Conservation (phyloP, 2,797 vertebrate genomes). For the Enteromius anoplus region DNA sequence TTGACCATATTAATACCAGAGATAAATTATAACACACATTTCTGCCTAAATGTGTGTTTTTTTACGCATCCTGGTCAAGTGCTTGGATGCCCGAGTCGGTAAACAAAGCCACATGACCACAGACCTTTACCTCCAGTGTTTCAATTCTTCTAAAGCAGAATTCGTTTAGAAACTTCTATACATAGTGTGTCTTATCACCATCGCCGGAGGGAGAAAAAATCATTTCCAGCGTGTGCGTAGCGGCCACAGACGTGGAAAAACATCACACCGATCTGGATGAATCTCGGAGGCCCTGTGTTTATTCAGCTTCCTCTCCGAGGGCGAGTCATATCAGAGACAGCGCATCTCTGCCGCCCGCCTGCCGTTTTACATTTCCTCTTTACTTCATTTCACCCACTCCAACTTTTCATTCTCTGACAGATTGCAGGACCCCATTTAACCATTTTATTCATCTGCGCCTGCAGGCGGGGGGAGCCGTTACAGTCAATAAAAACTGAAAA, state of each 20-base stretch:
- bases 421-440: slow-evolving; percentile 90
- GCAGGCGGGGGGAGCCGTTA: slow-evolving; percentile 86
- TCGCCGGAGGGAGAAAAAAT: slow-evolving; percentile 79
- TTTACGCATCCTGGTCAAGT: slow-evolving; percentile 42
- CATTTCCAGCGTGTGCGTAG: slow-evolving; percentile 73
- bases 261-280: slow-evolving; percentile 69
- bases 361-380: slow-evolving; percentile 81
- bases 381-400: slow-evolving; percentile 83
- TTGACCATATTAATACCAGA: slow-evolving; percentile 76
- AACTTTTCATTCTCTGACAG: slow-evolving; percentile 94
- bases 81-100: slow-evolving; percentile 48
- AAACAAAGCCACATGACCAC: neutral
- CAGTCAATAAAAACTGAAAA: slow-evolving; percentile 91
- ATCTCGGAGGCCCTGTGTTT: slow-evolving; percentile 76
- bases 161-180: slow-evolving; percentile 74
- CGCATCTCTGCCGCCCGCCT: slow-evolving; percentile 74
- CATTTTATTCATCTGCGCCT: slow-evolving; percentile 88
- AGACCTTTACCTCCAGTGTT: slow-evolving; percentile 40
- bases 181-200: slow-evolving; percentile 72
- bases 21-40: slow-evolving; percentile 77
- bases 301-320: slow-evolving; percentile 76
- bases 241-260: slow-evolving; percentile 65
- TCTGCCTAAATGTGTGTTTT: slow-evolving; percentile 9
- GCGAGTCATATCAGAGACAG: slow-evolving; percentile 83
- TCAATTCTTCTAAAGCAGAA: slow-evolving; percentile 76